These are phyloP conservation scores for Ursus arctos DNA, from an alignment of 2,113 vertebrate genomes.

Conservation along the genomic window DNA sequence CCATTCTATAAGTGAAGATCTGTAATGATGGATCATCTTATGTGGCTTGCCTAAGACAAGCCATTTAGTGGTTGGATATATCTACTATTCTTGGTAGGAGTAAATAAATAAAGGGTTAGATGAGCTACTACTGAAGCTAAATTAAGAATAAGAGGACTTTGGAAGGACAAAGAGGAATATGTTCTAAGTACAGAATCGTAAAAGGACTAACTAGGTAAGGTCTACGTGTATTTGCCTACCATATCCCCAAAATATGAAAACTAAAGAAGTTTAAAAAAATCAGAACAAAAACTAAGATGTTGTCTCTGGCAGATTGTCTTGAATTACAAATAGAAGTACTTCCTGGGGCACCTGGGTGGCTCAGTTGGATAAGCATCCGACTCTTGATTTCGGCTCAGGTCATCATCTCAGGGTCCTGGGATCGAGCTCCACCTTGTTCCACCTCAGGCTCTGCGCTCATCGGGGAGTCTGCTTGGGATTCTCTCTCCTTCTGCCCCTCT, in stretches of 20 bases:
- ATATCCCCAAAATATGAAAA: background rate
- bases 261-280: background rate
- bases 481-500: background rate
- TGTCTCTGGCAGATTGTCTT: background rate
- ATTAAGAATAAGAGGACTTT: conserved; percentile 5
- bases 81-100: background rate
- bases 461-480: background rate
- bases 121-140: background rate
- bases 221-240: background rate
- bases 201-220: background rate
- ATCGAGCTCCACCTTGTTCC: background rate
- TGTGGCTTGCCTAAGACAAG: background rate
- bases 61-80: background rate
- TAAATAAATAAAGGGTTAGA: background rate
- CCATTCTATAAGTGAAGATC: background rate
- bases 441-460: background rate
- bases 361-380: too few relatives aligned
- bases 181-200: conserved; percentile 6
- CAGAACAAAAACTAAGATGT: background rate
- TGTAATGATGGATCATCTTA: background rate
- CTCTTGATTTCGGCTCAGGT: too few relatives aligned
- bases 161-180: conserved; percentile 21
- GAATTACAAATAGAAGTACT: conserved; percentile 19
- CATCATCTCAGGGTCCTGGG: background rate
- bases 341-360: background rate